Base-by-base conservation (phyloP, 1,140 invertebrate species). In the Xylocopa sonorina region DNA sequence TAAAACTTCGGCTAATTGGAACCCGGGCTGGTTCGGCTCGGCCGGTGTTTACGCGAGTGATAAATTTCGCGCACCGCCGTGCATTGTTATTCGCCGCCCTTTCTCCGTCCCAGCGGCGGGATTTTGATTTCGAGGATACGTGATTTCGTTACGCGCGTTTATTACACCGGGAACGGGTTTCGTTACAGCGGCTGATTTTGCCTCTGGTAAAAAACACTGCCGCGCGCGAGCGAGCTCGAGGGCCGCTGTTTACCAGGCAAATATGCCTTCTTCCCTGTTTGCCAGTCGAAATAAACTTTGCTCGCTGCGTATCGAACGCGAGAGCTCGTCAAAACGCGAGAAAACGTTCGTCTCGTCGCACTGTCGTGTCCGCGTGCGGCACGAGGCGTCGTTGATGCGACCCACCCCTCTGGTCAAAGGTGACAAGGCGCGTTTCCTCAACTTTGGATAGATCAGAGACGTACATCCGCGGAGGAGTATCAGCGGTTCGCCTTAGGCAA, bases 321-420 rank as follows among this genome's bases (percentile, higher is more conserved):
- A 27, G 6, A 64, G 16, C 63, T 66, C 24, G 18, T 66, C n/a
- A n/a, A n/a, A n/a, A 64, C 43, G 27, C 43, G 43, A 66, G n/a
- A 66, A 21, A 66, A 48, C 63, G 43, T 29, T 14, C 24, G 43
- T 21, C 38, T 5, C 48, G 48, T 66, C 21, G 34, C 1, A 34
- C 12, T 24, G 4, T n/a, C 34, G 32, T 38, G 38, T 18, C 6
- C 12, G 7, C 57, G 32, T 12, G 4, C 6, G 3, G 48, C 18
- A 21, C 48, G 29, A 21, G 10, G 16, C 3, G 29, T 64, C 46
- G 41, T 64, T 46, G 38, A 46, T 41, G 6, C 41, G 53, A 14
- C 12, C 29, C 27, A 7, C 29, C 16, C 18, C 5, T 50, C 16
- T 14, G 48, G 16, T 6, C 3, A 21, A 0, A 4, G 16, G 18